phyloP scores from a whole-genome alignment of 2,797 vertebrate genomes.

The Galaxias olidus region DNA sequence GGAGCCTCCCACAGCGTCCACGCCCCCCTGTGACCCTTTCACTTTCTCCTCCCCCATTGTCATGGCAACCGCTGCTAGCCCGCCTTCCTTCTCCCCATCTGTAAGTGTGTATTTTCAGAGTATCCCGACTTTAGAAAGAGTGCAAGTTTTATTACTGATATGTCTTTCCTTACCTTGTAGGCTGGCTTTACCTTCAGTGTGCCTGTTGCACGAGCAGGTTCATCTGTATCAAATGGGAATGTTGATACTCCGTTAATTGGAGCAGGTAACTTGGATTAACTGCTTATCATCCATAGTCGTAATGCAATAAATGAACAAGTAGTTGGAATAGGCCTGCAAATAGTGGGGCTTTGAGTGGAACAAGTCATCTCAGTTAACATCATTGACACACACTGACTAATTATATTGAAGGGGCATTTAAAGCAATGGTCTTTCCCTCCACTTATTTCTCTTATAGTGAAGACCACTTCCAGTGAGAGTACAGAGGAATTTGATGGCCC shows the following conservation, averaged over 20 bases:
- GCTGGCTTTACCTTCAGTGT: slow-evolving; percentile 94
- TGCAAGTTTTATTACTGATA: not conserved
- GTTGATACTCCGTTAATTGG: slow-evolving; percentile 55
- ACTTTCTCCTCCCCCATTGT: slow-evolving; percentile 96
- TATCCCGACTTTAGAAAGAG: not conserved
- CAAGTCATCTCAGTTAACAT: no score
- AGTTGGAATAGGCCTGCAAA: no score
- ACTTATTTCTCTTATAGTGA: slow-evolving; percentile 54
- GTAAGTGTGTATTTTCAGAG: slow-evolving; percentile 70
- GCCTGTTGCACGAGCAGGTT: slow-evolving; percentile 85
- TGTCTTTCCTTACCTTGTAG: slow-evolving; percentile 56
- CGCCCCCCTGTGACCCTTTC: slow-evolving; percentile 80
- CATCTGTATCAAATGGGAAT: slow-evolving; percentile 76
- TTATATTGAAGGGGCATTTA: not conserved
- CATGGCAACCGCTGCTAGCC: slow-evolving; percentile 89
- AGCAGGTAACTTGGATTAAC: slow-evolving; percentile 70
- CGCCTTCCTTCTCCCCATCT: slow-evolving; percentile 82
- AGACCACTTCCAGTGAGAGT: slow-evolving; percentile 68
- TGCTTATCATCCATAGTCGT: not conserved
- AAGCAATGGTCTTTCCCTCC: not conserved
- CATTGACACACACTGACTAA: no score
- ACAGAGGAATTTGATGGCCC: slow-evolving; percentile 81
- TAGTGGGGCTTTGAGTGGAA: no score
- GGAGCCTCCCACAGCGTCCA: slow-evolving; percentile 71
- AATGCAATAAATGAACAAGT: no score